phyloP scores from a whole-genome alignment of 2,888 invertebrate species.

The Nycteola revayana region DNA sequence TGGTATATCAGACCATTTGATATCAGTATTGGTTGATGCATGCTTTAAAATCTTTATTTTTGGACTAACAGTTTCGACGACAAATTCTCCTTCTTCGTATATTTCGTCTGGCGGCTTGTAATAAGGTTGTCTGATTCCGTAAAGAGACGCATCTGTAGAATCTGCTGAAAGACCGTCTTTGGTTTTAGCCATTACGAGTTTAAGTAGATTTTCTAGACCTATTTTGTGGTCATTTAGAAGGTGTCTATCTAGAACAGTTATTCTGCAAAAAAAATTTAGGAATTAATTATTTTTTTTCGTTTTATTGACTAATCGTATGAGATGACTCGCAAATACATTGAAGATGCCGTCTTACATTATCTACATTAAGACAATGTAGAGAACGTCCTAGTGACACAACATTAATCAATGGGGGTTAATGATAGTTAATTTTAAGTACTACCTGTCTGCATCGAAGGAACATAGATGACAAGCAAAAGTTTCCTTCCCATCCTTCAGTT shows the following conservation, averaged over 20 bases:
- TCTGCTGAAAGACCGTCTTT: slow-evolving; percentile 58
- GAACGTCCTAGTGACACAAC: too few relatives aligned
- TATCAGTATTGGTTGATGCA: slow-evolving; percentile 55
- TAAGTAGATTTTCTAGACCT: slow-evolving; percentile 59
- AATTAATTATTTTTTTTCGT: too few relatives aligned
- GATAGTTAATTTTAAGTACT: too few relatives aligned
- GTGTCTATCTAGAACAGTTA: slow-evolving; percentile 69
- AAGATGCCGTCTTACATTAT: too few relatives aligned
- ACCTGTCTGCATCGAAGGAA: slow-evolving; percentile 67
- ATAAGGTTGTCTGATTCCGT: slow-evolving; percentile 53
- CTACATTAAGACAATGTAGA: too few relatives aligned
- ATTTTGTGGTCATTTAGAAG: slow-evolving; percentile 68
- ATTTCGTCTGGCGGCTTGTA: slow-evolving; percentile 52
- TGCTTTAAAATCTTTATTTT: slow-evolving; percentile 66
- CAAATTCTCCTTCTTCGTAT: slow-evolving; percentile 60
- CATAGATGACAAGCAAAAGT: slow-evolving; percentile 63
- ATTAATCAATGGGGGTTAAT: too few relatives aligned
- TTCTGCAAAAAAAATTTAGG: slow-evolving; percentile 45
- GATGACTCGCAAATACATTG: too few relatives aligned
- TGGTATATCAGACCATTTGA: slow-evolving; percentile 48
- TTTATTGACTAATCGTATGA: too few relatives aligned
- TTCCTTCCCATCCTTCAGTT: slow-evolving; percentile 41
- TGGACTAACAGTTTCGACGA: slow-evolving; percentile 60
- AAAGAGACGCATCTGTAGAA: slow-evolving; percentile 9
- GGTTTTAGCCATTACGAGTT: slow-evolving; percentile 69